phyloP scores from a whole-genome alignment of 2,888 invertebrate species.

The Catocala nupta region DNA sequence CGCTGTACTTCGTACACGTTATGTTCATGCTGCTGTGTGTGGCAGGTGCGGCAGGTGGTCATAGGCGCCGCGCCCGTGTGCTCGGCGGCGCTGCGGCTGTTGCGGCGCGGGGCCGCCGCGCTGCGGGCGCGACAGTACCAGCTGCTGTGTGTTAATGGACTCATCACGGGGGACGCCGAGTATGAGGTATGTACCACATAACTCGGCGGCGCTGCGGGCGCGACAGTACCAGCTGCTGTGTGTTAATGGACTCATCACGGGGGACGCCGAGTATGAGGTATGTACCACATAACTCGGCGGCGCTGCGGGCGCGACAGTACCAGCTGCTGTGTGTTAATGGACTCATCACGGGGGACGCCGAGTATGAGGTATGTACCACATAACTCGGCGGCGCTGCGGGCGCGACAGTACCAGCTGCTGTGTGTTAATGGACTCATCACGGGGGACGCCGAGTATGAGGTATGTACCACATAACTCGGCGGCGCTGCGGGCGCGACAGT shows the following conservation, averaged over 20 bases:
- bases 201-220: conserved; percentile 90
- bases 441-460: conserved; percentile 92
- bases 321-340: conserved; percentile 94
- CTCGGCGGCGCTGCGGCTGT: conserved; percentile 74
- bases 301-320: conserved; percentile 94
- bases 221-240: conserved; percentile 95
- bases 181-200: conserved; percentile 88
- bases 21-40: no score
- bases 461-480: conserved; percentile 55
- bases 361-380: conserved; percentile 89
- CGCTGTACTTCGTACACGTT: no score
- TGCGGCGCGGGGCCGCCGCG: conserved; percentile 91
- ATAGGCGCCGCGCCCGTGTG: conserved; percentile 48
- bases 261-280: conserved; percentile 92
- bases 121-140: conserved; percentile 96
- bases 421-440: conserved; percentile 92
- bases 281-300: conserved; percentile 65
- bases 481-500: no score
- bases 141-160: conserved; percentile 92
- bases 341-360: conserved; percentile 90
- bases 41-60: conserved; percentile 71
- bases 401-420: conserved; percentile 95
- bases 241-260: conserved; percentile 91
- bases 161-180: conserved; percentile 90
- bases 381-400: conserved; percentile 89